A percentile compares a stretch with the other conserved stretches of the same genome.
phyloP scores from a whole-genome alignment of 2,797 vertebrate genomes.

The Acanthurus tractus region DNA sequence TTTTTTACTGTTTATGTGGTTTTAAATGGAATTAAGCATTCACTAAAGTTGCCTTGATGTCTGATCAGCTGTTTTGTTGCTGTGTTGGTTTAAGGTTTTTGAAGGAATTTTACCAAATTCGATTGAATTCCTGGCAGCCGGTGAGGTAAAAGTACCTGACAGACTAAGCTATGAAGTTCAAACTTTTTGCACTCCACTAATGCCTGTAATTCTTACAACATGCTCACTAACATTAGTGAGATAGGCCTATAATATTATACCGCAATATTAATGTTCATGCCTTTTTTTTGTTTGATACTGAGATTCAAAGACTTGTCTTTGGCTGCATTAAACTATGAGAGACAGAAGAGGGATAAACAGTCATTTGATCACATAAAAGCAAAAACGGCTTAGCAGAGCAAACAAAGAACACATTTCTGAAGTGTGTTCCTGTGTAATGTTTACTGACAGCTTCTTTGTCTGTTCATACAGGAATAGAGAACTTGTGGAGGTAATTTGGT shows the following conservation, averaged over 20 bases:
- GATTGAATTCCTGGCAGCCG: background rate
- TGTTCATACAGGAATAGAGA: background rate
- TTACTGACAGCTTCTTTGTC: background rate
- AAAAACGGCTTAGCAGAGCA: background rate
- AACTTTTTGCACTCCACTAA: background rate
- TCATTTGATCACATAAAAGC: background rate
- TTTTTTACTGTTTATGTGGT: too few relatives aligned
- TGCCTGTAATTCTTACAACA: background rate
- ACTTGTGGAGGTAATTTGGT: background rate
- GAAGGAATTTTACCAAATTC: background rate
- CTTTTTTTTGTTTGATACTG: background rate
- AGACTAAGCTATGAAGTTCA: background rate
- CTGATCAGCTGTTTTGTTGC: too few relatives aligned
- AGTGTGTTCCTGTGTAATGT: background rate
- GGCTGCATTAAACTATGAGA: background rate
- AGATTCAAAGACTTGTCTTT: background rate
- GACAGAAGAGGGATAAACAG: background rate
- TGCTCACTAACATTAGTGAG: too few relatives aligned
- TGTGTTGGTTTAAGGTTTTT: too few relatives aligned
- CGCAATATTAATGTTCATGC: background rate
- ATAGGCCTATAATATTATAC: too few relatives aligned
- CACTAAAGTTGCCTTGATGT: too few relatives aligned
- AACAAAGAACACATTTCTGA: background rate
- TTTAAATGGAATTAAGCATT: too few relatives aligned
- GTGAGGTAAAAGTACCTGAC: background rate